Percentiles rank a stretch among this genome's conserved stretches.
These are phyloP conservation scores for Sternarchorhynchus goeldii DNA, from an alignment of 2,797 vertebrate species.

Conservation along the genomic window DNA sequence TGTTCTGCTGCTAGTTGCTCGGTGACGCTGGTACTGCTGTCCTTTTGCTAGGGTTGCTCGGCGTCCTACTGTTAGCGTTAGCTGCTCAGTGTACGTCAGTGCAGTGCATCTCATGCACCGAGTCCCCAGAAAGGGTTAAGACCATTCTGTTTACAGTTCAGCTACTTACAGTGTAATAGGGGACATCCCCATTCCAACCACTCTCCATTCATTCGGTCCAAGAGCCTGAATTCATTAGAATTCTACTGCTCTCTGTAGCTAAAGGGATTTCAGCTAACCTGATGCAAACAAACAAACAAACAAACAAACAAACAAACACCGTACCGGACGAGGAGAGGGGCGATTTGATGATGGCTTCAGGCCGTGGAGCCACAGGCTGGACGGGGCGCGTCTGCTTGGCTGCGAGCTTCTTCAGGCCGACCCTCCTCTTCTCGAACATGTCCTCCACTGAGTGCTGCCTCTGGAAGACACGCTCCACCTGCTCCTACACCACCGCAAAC, in stretches of 20 bases:
- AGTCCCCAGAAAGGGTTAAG: background rate
- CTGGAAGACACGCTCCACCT: conserved; percentile 89
- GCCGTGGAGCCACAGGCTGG: conserved; percentile 94
- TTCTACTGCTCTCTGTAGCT: no score
- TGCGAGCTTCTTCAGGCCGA: conserved; percentile 95
- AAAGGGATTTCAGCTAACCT: no score
- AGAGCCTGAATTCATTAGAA: no score
- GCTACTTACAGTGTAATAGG: background rate
- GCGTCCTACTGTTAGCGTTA: background rate
- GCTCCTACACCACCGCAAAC: conserved; percentile 75
- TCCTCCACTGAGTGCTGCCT: conserved; percentile 93
- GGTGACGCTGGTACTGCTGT: background rate
- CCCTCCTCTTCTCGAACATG: conserved; percentile 93
- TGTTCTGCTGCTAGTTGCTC: no score
- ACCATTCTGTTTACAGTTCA: background rate
- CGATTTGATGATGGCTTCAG: conserved; percentile 90
- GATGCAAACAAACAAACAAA: no score
- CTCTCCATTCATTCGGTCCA: background rate
- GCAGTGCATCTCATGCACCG: background rate
- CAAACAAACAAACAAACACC: conserved; percentile 67
- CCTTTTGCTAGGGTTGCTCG: background rate
- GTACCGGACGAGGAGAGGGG: conserved; percentile 85
- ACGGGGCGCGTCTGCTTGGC: conserved; percentile 95
- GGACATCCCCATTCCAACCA: background rate
- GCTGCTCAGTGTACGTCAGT: background rate